Evolutionary conservation across 37 sponge, comb jelly and placozoan species (phyloP), one percentile per base, ranked within the genome.

Genomic region (Crambe crambe): DNA sequence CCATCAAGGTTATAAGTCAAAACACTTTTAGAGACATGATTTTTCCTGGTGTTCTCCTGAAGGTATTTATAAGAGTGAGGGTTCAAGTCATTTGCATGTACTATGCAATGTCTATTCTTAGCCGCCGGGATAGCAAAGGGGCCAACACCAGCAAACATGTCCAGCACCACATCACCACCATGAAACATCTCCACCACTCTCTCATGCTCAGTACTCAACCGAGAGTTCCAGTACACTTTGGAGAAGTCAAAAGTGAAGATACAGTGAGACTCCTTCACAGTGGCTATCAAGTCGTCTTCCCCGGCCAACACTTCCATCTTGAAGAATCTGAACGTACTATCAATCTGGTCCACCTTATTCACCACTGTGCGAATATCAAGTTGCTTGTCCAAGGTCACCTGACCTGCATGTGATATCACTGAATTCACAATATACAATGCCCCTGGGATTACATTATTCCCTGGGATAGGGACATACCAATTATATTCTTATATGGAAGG

Each of bases 91-190:
- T 98, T 98, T 5, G 96, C 99, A 78, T 91, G 83, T 23, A 96
- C 93, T 20, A 65, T 39, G 57, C 97, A 96, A 2, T 88, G 84
- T 58, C 85, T 94, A 60, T n/a, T 60, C 78, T 87, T 96, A 26
- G 86, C 87, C 43, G 97, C 94, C 2, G 97, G 99, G 5, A 98
- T 62, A 27, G 95, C 87, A 87, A 98, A 98, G 0, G 99, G 99
- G 0, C 99, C 99, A 26, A 98, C 97, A 18, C 99, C 99, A 57
- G 97, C 97, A 85, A 98, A 98, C 89, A 98, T 83, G 68, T 98
- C 99, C 40, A 93, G 42, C 29, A 96, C 91, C 21, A 83, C 78
- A 22, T 96, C 88, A 5, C 69, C 73, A 25, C 51, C 22, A 4
- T 84, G 72, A 47, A 98, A 42, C 57, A 78, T n/a, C 12, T 85